Evolutionary conservation across 2,888 invertebrate species (phyloP).

Genomic region (Melikaiella ostensackeni): DNA sequence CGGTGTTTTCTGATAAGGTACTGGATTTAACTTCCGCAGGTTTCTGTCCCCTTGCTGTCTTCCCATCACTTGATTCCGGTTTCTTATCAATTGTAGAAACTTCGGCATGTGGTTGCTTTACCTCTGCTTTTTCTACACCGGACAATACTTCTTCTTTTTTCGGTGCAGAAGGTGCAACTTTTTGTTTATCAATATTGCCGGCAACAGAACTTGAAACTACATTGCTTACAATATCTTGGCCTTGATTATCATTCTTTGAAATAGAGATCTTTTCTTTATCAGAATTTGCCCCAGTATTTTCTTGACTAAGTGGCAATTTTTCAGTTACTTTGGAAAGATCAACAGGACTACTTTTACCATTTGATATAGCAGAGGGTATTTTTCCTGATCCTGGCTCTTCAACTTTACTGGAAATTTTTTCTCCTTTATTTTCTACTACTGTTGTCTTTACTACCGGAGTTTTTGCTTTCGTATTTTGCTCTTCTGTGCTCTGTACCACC

Average conservation of each 20-base stretch:
- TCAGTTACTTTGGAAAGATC: too few relatives aligned
- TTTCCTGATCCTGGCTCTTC: background rate
- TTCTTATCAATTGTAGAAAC: background rate
- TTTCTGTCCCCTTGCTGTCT: background rate
- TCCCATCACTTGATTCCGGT: conserved; percentile 11
- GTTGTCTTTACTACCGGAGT: background rate
- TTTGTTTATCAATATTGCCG: background rate
- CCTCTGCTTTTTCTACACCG: background rate
- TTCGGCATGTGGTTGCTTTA: background rate
- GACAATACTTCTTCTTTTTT: conserved; percentile 21
- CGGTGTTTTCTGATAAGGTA: conserved; percentile 17
- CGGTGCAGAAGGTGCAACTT: background rate
- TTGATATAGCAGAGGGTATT: background rate
- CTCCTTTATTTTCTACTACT: background rate
- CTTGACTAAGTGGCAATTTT: background rate
- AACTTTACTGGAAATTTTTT: background rate
- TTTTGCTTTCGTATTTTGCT: background rate
- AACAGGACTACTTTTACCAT: background rate
- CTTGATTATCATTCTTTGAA: background rate
- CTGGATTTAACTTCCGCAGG: background rate
- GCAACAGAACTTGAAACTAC: background rate
- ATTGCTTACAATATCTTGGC: too few relatives aligned
- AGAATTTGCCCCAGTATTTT: background rate
- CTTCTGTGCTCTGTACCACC: background rate
- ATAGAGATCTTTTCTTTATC: background rate